A percentile compares a stretch with the other conserved stretches of the same genome.
phyloP scores from a whole-genome alignment of 2,797 vertebrate species.

The Phoebastria nigripes region DNA sequence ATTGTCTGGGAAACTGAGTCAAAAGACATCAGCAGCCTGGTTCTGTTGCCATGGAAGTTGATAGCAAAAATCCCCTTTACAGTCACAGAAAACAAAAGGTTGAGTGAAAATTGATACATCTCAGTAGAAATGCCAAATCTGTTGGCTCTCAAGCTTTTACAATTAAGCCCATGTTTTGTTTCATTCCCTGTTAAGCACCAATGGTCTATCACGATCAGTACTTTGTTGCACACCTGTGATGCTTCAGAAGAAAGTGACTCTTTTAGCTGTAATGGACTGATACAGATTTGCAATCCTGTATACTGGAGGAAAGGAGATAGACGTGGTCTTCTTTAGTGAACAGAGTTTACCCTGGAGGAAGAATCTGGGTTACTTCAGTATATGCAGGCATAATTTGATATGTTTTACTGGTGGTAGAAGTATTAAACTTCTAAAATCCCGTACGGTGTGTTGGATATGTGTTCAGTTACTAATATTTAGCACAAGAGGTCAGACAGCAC shows the following conservation, averaged over 20 bases:
- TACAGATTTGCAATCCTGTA: background rate
- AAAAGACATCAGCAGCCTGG: background rate
- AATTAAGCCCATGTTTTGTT: background rate
- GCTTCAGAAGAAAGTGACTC: background rate
- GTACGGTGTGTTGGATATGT: background rate
- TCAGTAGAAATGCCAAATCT: background rate
- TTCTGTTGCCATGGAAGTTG: background rate
- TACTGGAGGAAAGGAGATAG: background rate
- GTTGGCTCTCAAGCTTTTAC: background rate
- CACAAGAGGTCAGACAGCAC: background rate
- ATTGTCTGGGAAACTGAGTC: conserved; percentile 40
- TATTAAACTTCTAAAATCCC: background rate
- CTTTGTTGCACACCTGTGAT: background rate
- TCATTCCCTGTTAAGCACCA: background rate
- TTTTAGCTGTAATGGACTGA: background rate
- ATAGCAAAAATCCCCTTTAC: background rate
- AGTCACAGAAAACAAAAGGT: background rate
- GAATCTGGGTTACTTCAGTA: background rate
- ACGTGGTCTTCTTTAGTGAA: background rate
- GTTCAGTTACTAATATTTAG: background rate
- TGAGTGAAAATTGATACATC: background rate
- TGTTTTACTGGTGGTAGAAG: background rate
- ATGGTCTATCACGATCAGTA: background rate
- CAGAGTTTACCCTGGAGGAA: background rate
- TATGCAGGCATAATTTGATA: background rate